Conservation (phyloP, 2,888 invertebrate species). For the Cryptus viduatorius region DNA sequence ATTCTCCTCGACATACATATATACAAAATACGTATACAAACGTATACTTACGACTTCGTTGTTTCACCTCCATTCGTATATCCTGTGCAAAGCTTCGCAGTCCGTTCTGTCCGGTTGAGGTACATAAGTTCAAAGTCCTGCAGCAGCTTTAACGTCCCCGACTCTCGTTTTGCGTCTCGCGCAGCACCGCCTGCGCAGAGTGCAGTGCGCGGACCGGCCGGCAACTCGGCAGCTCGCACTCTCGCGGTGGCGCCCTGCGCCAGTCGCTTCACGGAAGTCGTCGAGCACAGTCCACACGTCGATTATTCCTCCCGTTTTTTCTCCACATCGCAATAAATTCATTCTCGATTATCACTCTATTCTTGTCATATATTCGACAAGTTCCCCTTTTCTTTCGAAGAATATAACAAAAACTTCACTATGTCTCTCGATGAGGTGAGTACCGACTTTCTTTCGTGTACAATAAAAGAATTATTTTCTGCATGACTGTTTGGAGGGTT, state of each 20-base stretch:
- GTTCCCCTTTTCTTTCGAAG: too few relatives aligned
- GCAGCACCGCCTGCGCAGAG: background rate
- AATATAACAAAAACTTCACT: too few relatives aligned
- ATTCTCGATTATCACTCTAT: too few relatives aligned
- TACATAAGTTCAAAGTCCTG: constrained; percentile 1
- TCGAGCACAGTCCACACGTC: background rate
- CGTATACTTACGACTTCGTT: too few relatives aligned
- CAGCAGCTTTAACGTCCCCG: background rate
- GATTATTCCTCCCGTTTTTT: background rate
- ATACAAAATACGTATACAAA: background rate
- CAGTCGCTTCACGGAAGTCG: background rate
- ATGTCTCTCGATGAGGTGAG: constrained; percentile 61
- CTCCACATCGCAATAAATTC: too few relatives aligned
- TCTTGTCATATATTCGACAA: too few relatives aligned
- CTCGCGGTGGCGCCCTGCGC: background rate
- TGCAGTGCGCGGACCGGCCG: background rate
- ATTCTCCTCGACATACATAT: background rate
- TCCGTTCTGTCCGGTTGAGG: background rate
- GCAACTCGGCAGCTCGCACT: background rate
- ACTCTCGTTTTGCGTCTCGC: background rate
- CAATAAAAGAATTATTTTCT: too few relatives aligned
- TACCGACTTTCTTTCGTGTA: background rate
- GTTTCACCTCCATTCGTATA: background rate
- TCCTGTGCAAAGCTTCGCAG: background rate
- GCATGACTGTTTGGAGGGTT: too few relatives aligned